Conservation (phyloP, 2,113 vertebrate species). For the Noctilio leporinus region DNA sequence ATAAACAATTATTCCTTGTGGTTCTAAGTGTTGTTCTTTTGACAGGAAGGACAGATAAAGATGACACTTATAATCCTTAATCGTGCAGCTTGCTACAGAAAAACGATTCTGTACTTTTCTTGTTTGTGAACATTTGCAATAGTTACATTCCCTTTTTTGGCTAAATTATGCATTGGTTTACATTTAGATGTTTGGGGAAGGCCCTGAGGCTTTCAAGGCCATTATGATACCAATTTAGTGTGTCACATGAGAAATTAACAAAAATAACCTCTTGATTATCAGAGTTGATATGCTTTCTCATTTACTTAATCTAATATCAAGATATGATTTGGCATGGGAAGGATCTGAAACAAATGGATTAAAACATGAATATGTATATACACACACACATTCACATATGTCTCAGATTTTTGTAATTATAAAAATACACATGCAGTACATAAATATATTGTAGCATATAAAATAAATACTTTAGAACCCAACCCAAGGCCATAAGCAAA, state of each 20-base stretch:
- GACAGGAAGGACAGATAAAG: neutral
- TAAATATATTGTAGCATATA: neutral
- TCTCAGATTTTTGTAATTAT: neutral
- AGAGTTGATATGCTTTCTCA: neutral
- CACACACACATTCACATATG: neutral
- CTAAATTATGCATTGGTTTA: neutral
- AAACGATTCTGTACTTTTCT: neutral
- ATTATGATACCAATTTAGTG: neutral
- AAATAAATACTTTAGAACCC: neutral
- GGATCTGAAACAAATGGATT: neutral
- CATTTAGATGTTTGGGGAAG: constrained; percentile 13
- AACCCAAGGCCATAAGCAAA: neutral
- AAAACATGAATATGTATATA: neutral
- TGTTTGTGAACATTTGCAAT: constrained; percentile 20
- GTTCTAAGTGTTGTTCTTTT: constrained; percentile 21
- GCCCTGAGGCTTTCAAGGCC: neutral
- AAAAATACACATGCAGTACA: neutral
- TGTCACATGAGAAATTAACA: neutral
- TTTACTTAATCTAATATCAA: neutral
- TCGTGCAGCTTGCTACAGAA: neutral
- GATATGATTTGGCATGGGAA: neutral
- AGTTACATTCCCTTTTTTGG: neutral
- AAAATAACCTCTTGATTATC: neutral
- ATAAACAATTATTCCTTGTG: constrained; percentile 6
- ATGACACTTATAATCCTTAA: neutral